Evolutionary conservation across 2,113 vertebrate genomes (phyloP).

Genomic region (Platichthys stellatus): DNA sequence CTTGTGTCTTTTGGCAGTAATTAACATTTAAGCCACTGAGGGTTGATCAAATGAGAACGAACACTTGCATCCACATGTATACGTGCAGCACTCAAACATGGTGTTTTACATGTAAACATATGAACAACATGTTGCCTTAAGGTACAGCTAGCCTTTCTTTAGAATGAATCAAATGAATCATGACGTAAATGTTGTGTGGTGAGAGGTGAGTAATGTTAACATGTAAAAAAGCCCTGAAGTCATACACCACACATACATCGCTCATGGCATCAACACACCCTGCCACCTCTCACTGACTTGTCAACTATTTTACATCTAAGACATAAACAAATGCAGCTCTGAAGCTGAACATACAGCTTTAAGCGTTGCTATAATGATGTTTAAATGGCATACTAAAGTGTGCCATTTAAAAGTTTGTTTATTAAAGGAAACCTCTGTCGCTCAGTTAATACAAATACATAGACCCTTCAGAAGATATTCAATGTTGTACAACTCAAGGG

Average conservation of each 20-base stretch:
- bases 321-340: no score
- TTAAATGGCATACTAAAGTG: no score
- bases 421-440: no score
- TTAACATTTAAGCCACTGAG: slow-evolving; percentile 4
- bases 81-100: not conserved
- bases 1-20: not conserved
- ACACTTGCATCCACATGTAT: not conserved
- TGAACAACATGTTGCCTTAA: not conserved
- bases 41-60: not conserved
- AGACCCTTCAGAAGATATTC: no score
- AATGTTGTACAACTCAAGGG: no score
- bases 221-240: slow-evolving; percentile 9
- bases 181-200: not conserved
- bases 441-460: no score
- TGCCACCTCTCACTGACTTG: not conserved
- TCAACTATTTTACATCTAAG: not conserved
- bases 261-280: slow-evolving; percentile 9
- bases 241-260: not conserved
- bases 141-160: not conserved
- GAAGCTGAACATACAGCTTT: no score
- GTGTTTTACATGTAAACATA: slow-evolving; percentile 3
- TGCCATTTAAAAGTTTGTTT: no score
- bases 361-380: no score
- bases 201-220: slow-evolving; percentile 10
- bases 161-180: not conserved